Evolutionary conservation across 2,888 invertebrate genomes (phyloP), one percentile per base, ranked within the genome.

Genomic region (Microctonus brassicae): DNA sequence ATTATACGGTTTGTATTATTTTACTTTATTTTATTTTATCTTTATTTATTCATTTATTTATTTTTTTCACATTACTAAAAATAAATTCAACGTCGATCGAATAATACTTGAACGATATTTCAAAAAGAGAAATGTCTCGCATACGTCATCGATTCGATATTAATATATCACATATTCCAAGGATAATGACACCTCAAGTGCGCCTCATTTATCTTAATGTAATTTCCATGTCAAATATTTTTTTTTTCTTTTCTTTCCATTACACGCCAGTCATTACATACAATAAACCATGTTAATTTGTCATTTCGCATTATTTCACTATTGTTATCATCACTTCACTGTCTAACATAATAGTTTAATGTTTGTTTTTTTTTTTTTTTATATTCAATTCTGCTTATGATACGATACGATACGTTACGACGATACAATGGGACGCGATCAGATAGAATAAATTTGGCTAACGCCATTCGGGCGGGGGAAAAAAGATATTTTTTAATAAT

Each of bases 181-280:
- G 60, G 52, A 65, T 70, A 63, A 69, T 60, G 36, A 70, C 58
- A 58, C 64, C 61, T 60, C 47, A 61, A 65, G 64, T 64, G 58
- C 58, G 36, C 26, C 64, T 57, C 47, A 26, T 42, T 53, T 64
- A 42, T 63, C 52, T 64, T 57, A 24, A 57, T 42, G 57, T 7
- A 61, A 22, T n/a, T 29, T 53, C 33, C 34, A 26, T 42, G 47
- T 22, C 29, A 42, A 61, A 34, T 69, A 81, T 81, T 76, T 81
- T 77, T 79, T 77, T 70, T 75, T 73, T 42, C 39, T 0, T 33
- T 24, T 24, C n/a, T 75, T 72, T 74, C 76, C 74, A 72, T 68
- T 76, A 70, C 47, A 24, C 33, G 68, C 20, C 55, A 57, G 7
- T 58, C 29, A 58, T 24, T 58, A 39, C 65, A 73, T 69, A 72